These are phyloP conservation scores for Ursus arctos DNA, from an alignment of 2,113 vertebrate genomes.

Conservation along the genomic window DNA sequence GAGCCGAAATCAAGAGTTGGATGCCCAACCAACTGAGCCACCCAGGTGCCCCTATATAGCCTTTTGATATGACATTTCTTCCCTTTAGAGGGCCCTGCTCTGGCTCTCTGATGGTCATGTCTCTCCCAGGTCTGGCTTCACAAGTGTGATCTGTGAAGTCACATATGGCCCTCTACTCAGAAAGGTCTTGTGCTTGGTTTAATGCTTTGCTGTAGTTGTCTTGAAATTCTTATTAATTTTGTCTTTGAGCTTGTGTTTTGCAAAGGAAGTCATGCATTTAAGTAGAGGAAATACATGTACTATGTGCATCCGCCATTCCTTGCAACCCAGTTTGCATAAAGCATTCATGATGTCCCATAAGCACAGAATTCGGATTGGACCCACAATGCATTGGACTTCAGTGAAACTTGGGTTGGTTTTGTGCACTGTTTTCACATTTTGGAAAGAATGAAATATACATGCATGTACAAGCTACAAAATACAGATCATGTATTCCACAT, in stretches of 20 bases:
- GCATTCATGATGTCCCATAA: not conserved
- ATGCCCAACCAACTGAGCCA: not conserved
- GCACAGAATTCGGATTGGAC: not conserved
- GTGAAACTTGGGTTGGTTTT: not conserved
- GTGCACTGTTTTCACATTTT: not conserved
- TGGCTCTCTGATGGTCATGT: not conserved
- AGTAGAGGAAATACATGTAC: not conserved
- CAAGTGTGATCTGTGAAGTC: not conserved
- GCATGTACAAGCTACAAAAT: not conserved
- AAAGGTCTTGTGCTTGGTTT: not conserved
- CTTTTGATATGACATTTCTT: not conserved
- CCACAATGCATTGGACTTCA: not conserved
- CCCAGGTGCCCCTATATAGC: not conserved
- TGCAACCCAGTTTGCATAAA: not conserved
- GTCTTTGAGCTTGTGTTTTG: not conserved
- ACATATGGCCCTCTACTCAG: not conserved
- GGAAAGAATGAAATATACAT: not conserved
- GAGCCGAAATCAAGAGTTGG: not conserved
- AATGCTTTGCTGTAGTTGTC: not conserved
- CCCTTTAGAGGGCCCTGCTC: not conserved
- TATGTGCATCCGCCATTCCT: not conserved
- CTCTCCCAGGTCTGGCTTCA: not conserved
- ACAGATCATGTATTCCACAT: not conserved
- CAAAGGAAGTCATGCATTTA: not conserved
- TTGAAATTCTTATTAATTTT: conserved; percentile 36